phyloP scores from a whole-genome alignment of 2,113 vertebrate genomes.

The Tricholaema leucomelas region DNA sequence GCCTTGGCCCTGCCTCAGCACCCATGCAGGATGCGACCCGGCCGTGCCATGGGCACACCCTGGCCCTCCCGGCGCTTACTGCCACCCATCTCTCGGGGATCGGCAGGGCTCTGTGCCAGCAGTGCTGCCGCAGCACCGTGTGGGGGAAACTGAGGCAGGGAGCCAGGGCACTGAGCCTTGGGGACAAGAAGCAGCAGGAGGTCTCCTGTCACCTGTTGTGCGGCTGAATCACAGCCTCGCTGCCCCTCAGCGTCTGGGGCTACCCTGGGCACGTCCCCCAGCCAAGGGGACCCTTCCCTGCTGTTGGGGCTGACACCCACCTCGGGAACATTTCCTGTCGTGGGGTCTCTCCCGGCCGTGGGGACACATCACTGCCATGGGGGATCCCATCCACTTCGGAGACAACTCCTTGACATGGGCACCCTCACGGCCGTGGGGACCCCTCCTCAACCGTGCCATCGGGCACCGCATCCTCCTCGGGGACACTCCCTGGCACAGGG shows the following conservation, averaged over 20 bases:
- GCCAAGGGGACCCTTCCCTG: neutral
- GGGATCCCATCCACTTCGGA: neutral
- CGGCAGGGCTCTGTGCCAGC: accelerated
- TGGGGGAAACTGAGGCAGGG: neutral
- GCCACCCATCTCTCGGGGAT: neutral
- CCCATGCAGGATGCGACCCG: neutral
- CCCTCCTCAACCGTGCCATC: neutral
- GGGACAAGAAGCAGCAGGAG: neutral
- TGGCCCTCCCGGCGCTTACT: neutral
- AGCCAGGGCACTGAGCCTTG: neutral
- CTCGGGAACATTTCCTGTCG: neutral
- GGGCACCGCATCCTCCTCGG: neutral
- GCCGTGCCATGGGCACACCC: neutral
- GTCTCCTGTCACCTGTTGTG: neutral
- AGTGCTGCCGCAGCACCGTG: neutral
- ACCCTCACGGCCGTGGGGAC: neutral
- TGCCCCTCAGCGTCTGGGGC: neutral
- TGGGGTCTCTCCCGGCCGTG: neutral
- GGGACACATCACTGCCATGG: neutral
- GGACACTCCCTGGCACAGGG: too few species aligned
- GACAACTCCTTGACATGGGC: neutral
- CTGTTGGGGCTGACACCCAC: neutral
- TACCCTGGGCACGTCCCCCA: neutral
- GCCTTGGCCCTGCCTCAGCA: neutral
- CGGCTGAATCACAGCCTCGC: accelerated